These are phyloP conservation scores for Bombus ignitus DNA, from an alignment of 1,140 invertebrate species.

Conservation along the genomic window DNA sequence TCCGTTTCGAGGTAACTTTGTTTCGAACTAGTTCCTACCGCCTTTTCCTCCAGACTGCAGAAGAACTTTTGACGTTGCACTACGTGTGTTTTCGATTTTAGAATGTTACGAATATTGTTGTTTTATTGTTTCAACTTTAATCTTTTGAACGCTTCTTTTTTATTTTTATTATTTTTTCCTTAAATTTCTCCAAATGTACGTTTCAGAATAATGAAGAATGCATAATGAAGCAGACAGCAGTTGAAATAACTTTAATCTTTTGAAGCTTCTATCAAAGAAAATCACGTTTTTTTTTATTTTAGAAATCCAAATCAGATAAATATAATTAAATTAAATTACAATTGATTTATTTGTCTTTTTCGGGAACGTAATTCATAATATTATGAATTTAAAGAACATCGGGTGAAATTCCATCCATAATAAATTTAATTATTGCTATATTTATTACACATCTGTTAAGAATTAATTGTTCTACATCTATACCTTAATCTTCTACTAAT, in stretches of 20 bases:
- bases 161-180: not conserved
- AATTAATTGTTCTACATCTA: not conserved
- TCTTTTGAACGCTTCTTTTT: not conserved
- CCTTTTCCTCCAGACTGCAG: not conserved
- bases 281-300: not conserved
- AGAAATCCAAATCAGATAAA: not conserved
- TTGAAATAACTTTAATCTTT: not conserved
- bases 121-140: not conserved
- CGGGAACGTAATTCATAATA: too few species aligned
- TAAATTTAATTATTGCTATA: not conserved
- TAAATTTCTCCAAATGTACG: not conserved
- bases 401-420: not conserved
- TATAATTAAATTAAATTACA: not conserved
- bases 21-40: constrained; percentile 52
- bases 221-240: not conserved
- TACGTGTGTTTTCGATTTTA: not conserved
- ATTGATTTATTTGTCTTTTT: too few species aligned
- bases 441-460: not conserved
- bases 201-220: not conserved
- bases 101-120: not conserved
- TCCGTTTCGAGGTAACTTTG: constrained; percentile 45
- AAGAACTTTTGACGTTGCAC: not conserved
- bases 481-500: not conserved
- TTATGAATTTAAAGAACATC: not conserved
- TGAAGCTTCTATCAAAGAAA: not conserved